These are phyloP conservation scores for Opisthograptis luteolata DNA, from an alignment of 2,888 invertebrate species.

Conservation along the genomic window DNA sequence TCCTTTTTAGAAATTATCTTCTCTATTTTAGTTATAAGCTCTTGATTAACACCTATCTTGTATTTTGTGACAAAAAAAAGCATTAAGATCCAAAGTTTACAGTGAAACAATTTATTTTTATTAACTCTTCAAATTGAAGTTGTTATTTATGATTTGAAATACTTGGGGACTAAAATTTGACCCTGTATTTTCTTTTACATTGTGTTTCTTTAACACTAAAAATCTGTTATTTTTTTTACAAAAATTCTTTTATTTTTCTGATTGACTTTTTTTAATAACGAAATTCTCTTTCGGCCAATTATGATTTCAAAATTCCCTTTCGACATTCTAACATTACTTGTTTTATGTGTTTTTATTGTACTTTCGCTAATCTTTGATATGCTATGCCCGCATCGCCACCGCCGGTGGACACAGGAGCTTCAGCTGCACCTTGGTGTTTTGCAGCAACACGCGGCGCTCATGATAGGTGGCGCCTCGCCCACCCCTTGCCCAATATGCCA, in stretches of 20 bases:
- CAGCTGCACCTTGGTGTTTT: conserved; percentile 97
- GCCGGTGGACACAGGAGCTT: conserved; percentile 88
- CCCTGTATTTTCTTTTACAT: too few relatives aligned
- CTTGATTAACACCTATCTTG: too few relatives aligned
- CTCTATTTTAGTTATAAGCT: too few relatives aligned
- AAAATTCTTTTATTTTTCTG: conserved; percentile 11
- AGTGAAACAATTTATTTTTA: too few relatives aligned
- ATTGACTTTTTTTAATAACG: conserved; percentile 44
- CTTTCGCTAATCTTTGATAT: conserved; percentile 74
- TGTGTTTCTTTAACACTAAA: not conserved
- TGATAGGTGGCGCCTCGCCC: conserved; percentile 95
- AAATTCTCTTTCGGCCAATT: conserved; percentile 60
- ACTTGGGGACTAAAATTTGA: too few relatives aligned
- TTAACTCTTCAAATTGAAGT: too few relatives aligned
- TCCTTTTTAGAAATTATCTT: too few relatives aligned
- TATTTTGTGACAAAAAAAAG: too few relatives aligned
- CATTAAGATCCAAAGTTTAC: too few relatives aligned
- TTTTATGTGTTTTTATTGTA: conserved; percentile 58
- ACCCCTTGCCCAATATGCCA: conserved; percentile 97
- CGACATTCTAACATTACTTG: conserved; percentile 47
- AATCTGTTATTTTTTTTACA: not conserved
- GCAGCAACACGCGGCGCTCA: conserved; percentile 97
- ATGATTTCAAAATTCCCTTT: conserved; percentile 64
- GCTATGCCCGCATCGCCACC: conserved; percentile 76
- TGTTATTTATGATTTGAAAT: too few relatives aligned